A percentile compares a stretch with the other conserved stretches of the same genome.
Evolutionary conservation across 2,888 invertebrate species (phyloP).

Genomic region (Acrobasis repandana): DNA sequence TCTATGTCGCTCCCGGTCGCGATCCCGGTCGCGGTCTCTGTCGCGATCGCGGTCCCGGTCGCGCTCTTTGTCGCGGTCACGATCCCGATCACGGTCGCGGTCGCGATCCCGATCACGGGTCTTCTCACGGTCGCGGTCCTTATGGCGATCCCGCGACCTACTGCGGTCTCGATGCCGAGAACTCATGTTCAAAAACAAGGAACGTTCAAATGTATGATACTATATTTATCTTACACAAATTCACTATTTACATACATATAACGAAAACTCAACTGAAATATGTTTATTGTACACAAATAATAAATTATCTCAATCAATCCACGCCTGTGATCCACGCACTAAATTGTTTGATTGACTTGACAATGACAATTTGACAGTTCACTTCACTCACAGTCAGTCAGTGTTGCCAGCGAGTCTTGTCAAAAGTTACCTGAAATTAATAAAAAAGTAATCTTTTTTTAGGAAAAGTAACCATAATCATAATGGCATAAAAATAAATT

Average conservation of each 20-base stretch:
- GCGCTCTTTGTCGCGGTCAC: slow-evolving; percentile 69
- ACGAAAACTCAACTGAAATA: neutral
- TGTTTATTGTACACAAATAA: neutral
- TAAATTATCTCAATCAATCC: neutral
- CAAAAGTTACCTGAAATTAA: no score
- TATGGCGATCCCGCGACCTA: slow-evolving; percentile 46
- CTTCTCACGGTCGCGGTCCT: slow-evolving; percentile 68
- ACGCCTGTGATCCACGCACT: neutral
- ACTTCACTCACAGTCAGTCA: no score
- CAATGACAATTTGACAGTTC: no score
- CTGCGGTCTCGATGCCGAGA: slow-evolving; percentile 77
- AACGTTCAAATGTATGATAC: neutral
- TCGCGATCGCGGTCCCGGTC: slow-evolving; percentile 74
- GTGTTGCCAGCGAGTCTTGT: no score
- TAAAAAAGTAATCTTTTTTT: no score
- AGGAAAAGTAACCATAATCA: no score
- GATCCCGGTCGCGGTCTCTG: slow-evolving; percentile 43
- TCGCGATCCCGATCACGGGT: slow-evolving; percentile 46
- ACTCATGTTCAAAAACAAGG: slow-evolving; percentile 61
- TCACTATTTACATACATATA: neutral
- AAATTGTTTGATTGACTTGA: no score
- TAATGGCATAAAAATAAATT: no score
- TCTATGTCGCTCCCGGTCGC: slow-evolving; percentile 47
- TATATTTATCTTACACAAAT: neutral
- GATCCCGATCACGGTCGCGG: slow-evolving; percentile 53